Evolutionary conservation across 2,113 vertebrate species (phyloP).

Genomic region (Heterotis niloticus): DNA sequence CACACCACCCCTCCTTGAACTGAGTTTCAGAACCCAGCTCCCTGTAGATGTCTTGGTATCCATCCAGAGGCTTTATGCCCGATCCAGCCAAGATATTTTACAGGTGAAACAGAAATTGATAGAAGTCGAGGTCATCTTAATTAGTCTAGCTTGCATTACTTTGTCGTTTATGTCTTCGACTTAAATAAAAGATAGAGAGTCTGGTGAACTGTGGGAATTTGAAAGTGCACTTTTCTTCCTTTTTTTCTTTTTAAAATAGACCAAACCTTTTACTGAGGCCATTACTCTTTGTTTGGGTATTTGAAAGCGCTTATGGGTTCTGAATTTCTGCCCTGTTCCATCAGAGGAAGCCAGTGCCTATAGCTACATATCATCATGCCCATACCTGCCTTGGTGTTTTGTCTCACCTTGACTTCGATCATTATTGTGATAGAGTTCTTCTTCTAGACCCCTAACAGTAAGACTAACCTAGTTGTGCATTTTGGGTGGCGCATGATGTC

Average conservation of each 20-base stretch:
- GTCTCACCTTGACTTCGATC: background rate
- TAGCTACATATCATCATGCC: background rate
- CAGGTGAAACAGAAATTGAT: background rate
- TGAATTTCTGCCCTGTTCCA: slow-evolving; percentile 4
- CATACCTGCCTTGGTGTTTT: slow-evolving; percentile 5
- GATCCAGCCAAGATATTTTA: background rate
- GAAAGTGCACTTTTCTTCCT: background rate
- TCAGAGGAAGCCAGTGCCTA: slow-evolving; percentile 9
- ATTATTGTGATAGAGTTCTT: background rate
- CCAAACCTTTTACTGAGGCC: too few relatives aligned
- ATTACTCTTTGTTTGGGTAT: too few relatives aligned
- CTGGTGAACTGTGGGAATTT: background rate
- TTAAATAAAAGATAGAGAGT: background rate
- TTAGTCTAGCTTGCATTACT: background rate
- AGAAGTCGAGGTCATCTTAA: background rate
- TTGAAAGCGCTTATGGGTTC: background rate
- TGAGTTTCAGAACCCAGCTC: background rate
- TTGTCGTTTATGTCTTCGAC: background rate
- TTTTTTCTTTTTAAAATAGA: too few relatives aligned
- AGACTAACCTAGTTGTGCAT: background rate
- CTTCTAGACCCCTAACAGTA: background rate
- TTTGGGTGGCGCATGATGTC: background rate
- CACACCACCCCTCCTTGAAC: too few relatives aligned
- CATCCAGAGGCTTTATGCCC: background rate
- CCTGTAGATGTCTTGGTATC: slow-evolving; percentile 9